Conservation (phyloP, 2,113 vertebrate species). For the Sceloporus tristichus region DNA sequence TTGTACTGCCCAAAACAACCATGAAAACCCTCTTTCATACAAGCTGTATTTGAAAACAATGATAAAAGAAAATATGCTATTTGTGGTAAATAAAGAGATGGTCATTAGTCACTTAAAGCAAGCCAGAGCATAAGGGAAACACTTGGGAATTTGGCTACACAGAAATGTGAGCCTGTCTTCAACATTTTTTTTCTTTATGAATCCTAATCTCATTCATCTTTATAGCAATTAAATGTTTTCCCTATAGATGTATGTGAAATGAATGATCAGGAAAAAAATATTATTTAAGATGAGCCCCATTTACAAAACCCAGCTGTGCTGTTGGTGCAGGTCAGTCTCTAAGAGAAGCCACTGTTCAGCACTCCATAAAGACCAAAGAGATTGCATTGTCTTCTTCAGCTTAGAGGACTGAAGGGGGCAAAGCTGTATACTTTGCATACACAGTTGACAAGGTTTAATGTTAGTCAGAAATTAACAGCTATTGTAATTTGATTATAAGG, state of each 20-base stretch:
- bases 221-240: neutral
- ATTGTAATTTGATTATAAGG: neutral
- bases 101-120: neutral
- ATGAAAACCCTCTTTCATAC: slow-evolving; percentile 4
- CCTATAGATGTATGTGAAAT: neutral
- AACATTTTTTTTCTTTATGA: neutral
- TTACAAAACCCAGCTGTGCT: neutral
- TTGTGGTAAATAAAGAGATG: slow-evolving; percentile 1
- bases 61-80: neutral
- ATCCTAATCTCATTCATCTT: neutral
- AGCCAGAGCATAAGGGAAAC: neutral
- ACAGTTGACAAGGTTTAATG: too few relatives aligned
- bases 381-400: neutral
- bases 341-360: neutral
- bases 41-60: accelerated
- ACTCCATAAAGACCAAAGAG: neutral
- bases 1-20: neutral
- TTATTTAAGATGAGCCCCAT: too few relatives aligned
- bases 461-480: neutral
- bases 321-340: too few relatives aligned
- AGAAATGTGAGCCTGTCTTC: neutral
- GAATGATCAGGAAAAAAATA: neutral
- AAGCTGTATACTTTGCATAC: too few relatives aligned
- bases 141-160: neutral
- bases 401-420: too few relatives aligned